A percentile compares a stretch with the other conserved stretches of the same genome.
These are phyloP conservation scores for Pyrgilauda ruficollis DNA, from an alignment of 2,113 vertebrate species.

Conservation along the genomic window DNA sequence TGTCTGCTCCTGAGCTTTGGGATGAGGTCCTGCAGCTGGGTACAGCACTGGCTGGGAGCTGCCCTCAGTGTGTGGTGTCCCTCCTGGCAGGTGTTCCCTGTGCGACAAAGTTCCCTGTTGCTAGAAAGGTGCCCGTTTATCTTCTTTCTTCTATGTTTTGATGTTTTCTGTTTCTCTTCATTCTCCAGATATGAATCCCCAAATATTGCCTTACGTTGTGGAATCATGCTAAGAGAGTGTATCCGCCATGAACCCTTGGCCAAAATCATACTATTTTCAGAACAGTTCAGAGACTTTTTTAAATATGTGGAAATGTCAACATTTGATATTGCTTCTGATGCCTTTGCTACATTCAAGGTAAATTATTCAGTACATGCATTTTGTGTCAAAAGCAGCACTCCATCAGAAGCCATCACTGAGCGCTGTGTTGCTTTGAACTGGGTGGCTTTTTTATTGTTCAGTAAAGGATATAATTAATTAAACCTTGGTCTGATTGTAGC, in stretches of 20 bases:
- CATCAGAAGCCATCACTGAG: not conserved
- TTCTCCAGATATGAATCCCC: constrained; percentile 90
- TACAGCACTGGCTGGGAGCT: not conserved
- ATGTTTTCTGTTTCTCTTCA: not conserved
- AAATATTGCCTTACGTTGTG: constrained; percentile 91
- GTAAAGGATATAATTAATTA: not conserved
- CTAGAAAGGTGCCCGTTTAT: not conserved
- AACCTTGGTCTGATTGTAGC: not conserved
- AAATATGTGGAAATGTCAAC: constrained; percentile 96
- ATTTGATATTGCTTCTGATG: constrained; percentile 97
- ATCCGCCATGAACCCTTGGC: constrained; percentile 95
- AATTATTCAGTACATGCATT: not conserved
- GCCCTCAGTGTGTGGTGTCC: accelerated
- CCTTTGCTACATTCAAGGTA: constrained; percentile 98
- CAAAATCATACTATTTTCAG: constrained; percentile 88
- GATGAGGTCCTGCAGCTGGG: not conserved
- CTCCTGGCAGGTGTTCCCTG: accelerated
- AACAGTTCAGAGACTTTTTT: constrained; percentile 92
- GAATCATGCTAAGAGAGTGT: constrained; percentile 96
- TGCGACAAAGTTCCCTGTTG: not conserved
- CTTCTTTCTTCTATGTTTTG: not conserved
- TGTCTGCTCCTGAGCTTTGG: not conserved
- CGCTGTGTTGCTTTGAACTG: not conserved
- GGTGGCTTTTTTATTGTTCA: not conserved
- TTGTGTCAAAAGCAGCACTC: not conserved